Evolutionary conservation across 2,797 vertebrate species (phyloP).

Genomic region (Schizothorax lantsangensis): DNA sequence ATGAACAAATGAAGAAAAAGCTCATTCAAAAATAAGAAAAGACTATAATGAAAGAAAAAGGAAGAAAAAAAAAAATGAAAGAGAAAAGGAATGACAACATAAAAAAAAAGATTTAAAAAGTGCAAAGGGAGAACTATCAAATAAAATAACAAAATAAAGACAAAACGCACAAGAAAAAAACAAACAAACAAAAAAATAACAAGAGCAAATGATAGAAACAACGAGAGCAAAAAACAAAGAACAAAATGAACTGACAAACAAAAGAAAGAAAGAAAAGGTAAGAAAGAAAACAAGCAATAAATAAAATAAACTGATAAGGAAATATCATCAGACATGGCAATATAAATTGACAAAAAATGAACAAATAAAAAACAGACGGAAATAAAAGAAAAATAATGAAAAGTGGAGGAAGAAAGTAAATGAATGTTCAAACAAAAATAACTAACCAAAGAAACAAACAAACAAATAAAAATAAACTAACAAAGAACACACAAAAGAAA

Average conservation of each 20-base stretch:
- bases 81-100: background rate
- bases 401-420: background rate
- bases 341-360: background rate
- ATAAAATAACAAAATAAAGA: background rate
- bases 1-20: background rate
- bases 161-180: no score
- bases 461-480: background rate
- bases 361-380: background rate
- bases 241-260: background rate
- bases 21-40: background rate
- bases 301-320: background rate
- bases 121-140: background rate
- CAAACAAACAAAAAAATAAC: no score
- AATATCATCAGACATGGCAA: background rate
- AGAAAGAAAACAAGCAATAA: background rate
- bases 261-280: background rate
- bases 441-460: background rate
- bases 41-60: no score
- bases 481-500: no score
- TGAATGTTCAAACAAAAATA: no score
- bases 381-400: background rate
- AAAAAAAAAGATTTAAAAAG: background rate
- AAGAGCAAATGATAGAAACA: no score
- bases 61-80: no score
- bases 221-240: no score